phyloP scores from a whole-genome alignment of 2,888 invertebrate species.

The Julus scanicus region DNA sequence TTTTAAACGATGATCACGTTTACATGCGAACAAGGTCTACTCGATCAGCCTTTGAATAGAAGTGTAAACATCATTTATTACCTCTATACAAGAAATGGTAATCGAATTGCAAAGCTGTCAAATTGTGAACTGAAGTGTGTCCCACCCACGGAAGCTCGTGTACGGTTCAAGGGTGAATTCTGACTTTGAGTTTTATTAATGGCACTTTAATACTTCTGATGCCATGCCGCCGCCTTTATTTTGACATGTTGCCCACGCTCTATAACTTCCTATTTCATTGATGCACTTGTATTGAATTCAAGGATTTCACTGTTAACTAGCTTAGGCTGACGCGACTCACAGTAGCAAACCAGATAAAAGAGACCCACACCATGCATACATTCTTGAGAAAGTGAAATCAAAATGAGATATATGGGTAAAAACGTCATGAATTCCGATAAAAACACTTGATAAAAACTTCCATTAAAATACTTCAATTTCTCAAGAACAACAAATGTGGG shows the following conservation, averaged over 20 bases:
- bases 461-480: too few species aligned
- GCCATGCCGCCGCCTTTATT: slow-evolving; percentile 5
- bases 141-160: slow-evolving; percentile 33
- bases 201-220: not conserved
- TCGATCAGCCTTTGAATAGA: not conserved
- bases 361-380: not conserved
- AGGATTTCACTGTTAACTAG: slow-evolving; percentile 9
- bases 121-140: not conserved
- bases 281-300: slow-evolving; percentile 30
- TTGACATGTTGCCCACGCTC: slow-evolving; percentile 14
- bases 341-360: too few species aligned
- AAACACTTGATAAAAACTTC: too few species aligned
- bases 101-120: slow-evolving; percentile 10
- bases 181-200: slow-evolving; percentile 15
- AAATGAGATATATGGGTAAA: not conserved
- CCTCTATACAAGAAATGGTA: not conserved
- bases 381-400: not conserved
- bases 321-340: not conserved
- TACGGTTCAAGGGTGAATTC: slow-evolving; percentile 4
- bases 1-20: too few species aligned
- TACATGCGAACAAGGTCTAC: not conserved
- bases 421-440: too few species aligned
- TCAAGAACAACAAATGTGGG: too few species aligned
- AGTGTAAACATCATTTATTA: not conserved
- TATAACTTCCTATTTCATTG: not conserved